Base-by-base conservation (phyloP, 2,888 invertebrate species). In the Apomyelois bistriatella region DNA sequence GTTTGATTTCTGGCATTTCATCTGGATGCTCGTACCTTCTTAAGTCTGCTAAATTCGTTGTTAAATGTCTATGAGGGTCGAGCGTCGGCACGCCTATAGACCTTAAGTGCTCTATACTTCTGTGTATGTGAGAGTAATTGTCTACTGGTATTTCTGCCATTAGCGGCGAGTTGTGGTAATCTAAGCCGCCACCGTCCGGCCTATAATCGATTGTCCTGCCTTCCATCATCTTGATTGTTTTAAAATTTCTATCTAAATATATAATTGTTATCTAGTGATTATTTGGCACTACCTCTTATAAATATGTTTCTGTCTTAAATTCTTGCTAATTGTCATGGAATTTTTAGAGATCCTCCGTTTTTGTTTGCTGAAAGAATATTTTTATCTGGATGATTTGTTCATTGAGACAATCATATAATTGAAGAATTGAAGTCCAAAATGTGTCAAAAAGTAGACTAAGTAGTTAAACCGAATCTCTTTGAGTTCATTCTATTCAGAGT, bases 71-170 rank as follows among this genome's bases (percentile, higher is more conserved):
- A 59, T 91, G 91, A 10, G 80, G 83, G 58, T 90, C 89, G 59
- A 90, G 82, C 0, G 86, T 90, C 0, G 89, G 88, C 0, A 91
- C 92, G 32, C 93, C 93, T 65, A 93, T 88, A 37, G 93, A 92
- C 62, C 93, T 85, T 62, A 93, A 75, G 66, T 93, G 93, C 62
- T 93, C 93, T 76, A 93, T 93, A 61, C 93, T 93, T 65, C 93
- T 91, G 72, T 93, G 93, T 68, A 93, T 93, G 59, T 93, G 93
- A 53, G 93, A 92, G 62, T 93, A 91, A 73, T 93, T 93, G 62
- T 93, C 93, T 64, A 93, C 79, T 36, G 93, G 93, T 72, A 93
- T 93, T 80, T 93, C 93, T 0, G 93, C 93, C 89, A 93, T 93
- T 10, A 93, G 72, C 7, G 93, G 93, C 10, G 93, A 93, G 70